Conservation (phyloP, 1,140 invertebrate species). For the Atta colombica region DNA sequence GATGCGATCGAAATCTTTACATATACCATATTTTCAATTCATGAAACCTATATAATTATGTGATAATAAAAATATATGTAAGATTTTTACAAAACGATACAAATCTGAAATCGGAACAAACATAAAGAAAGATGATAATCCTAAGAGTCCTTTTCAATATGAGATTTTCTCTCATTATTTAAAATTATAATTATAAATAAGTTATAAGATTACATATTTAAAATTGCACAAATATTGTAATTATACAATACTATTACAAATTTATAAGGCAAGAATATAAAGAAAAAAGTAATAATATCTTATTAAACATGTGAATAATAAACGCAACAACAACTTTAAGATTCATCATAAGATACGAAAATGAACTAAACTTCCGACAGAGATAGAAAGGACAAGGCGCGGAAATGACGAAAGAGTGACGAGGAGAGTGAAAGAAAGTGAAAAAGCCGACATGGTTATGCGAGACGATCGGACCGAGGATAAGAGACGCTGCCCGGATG, state of each 20-base stretch:
- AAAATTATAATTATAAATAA: background rate
- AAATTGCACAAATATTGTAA: background rate
- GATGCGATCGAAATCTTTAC: background rate
- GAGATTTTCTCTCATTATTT: background rate
- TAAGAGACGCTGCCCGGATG: constrained; percentile 66
- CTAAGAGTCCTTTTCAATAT: background rate
- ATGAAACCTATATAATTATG: background rate
- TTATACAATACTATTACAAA: too few species aligned
- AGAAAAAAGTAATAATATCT: background rate
- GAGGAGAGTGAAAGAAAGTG: constrained; percentile 71
- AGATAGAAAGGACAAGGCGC: background rate
- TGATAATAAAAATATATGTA: background rate
- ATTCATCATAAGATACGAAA: background rate
- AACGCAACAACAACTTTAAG: background rate
- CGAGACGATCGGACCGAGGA: constrained; percentile 19
- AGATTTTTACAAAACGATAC: background rate
- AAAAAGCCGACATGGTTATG: constrained; percentile 62
- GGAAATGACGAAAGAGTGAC: constrained; percentile 31
- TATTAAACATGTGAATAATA: background rate
- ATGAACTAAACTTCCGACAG: background rate
- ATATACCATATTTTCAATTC: background rate
- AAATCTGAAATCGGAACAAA: background rate
- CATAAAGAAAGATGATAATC: background rate
- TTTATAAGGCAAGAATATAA: background rate
- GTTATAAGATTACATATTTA: background rate